Evolutionary conservation across 2,888 invertebrate species (phyloP).

Genomic region (Odontocerum albicorne): DNA sequence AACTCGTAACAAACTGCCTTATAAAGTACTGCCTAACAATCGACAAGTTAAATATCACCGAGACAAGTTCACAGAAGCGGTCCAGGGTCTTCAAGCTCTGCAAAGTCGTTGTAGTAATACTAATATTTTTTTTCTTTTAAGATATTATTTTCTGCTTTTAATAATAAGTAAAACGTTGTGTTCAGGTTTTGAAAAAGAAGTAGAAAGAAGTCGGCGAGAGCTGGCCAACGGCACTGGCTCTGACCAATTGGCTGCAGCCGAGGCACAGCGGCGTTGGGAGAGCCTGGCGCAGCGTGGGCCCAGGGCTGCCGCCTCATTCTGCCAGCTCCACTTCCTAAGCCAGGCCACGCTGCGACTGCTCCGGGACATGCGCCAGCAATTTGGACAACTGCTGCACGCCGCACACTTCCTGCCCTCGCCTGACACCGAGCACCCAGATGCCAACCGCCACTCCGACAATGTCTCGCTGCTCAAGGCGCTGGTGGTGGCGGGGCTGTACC

Average conservation of each 20-base stretch:
- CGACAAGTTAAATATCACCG: too few species aligned
- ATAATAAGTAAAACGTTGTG: too few species aligned
- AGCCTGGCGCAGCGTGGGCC: constrained; percentile 23
- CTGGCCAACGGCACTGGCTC: constrained; percentile 68
- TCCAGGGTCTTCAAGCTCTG: too few species aligned
- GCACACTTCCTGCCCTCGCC: constrained; percentile 71
- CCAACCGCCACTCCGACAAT: constrained; percentile 77
- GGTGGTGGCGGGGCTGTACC: constrained; percentile 85
- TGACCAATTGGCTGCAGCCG: constrained; percentile 77
- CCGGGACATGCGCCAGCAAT: constrained; percentile 80
- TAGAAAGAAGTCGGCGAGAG: constrained; percentile 59
- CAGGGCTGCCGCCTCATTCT: constrained; percentile 53
- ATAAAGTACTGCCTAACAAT: too few species aligned
- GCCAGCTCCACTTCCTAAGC: constrained; percentile 72
- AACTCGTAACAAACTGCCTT: too few species aligned
- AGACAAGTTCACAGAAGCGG: too few species aligned
- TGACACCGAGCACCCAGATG: constrained; percentile 56
- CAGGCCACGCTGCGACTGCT: constrained; percentile 66
- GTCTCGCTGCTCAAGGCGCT: constrained; percentile 80
- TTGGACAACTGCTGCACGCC: constrained; percentile 69
- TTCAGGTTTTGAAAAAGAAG: constrained; percentile 64
- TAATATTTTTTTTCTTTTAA: too few species aligned
- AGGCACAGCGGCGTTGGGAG: constrained; percentile 68
- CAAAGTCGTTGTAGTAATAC: too few species aligned
- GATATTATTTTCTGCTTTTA: too few species aligned